Evolutionary conservation across 2,888 invertebrate genomes (phyloP).

Genomic region (Dasypogon diadema): DNA sequence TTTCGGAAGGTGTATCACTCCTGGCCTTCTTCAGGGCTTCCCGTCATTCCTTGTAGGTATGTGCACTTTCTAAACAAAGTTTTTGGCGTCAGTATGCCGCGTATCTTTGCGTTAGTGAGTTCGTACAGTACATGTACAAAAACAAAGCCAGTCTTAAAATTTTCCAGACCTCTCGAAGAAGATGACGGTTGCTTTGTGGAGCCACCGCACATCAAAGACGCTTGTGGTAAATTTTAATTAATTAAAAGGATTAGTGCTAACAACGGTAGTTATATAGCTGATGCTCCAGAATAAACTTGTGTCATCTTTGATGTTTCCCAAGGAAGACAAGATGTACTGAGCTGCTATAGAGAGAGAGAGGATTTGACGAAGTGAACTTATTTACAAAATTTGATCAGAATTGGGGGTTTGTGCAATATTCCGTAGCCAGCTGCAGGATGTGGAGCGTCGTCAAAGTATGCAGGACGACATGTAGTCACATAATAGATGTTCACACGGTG

Average conservation of each 20-base stretch:
- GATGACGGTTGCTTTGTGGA: background rate
- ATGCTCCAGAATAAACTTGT: background rate
- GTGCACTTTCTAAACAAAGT: slow-evolving; percentile 5
- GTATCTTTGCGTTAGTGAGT: background rate
- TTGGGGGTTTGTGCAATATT: no score
- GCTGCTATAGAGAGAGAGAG: no score
- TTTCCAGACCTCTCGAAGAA: background rate
- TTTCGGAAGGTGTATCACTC: slow-evolving; percentile 20
- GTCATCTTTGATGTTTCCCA: background rate
- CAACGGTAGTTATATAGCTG: background rate
- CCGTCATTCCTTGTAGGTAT: slow-evolving; percentile 12
- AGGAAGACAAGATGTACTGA: background rate
- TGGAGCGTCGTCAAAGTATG: no score
- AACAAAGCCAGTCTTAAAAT: no score
- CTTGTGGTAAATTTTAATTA: slow-evolving; percentile 24
- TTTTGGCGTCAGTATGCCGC: background rate
- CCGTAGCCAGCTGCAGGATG: no score
- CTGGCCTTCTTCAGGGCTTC: slow-evolving; percentile 27
- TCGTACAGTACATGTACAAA: no score
- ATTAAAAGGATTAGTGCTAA: slow-evolving; percentile 1
- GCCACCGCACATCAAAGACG: background rate
- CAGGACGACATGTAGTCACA: no score
- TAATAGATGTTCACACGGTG: no score
- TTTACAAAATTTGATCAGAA: no score
- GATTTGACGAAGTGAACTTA: no score